Evolutionary conservation across 2,888 invertebrate genomes (phyloP).

Genomic region (Fragum sueziense): DNA sequence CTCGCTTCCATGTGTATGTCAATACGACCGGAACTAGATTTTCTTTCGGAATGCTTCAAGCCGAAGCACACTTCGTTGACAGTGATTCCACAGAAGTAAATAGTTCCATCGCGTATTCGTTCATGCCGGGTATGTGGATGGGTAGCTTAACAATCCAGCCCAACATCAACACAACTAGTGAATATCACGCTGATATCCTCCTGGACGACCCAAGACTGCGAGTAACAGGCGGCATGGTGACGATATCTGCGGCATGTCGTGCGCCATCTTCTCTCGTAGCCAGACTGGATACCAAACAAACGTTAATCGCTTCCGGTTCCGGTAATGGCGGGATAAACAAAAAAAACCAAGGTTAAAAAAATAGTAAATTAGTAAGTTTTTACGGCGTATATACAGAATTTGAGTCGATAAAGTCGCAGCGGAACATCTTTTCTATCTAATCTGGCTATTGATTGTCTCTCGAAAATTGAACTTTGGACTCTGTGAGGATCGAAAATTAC

Average conservation of each 20-base stretch:
- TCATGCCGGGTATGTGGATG: conserved; percentile 31
- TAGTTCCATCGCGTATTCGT: conserved; percentile 36
- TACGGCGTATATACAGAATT: too few species aligned
- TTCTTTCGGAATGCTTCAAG: conserved; percentile 47
- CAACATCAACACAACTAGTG: conserved; percentile 7
- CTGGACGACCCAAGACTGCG: conserved; percentile 24
- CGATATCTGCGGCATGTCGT: conserved; percentile 36
- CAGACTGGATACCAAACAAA: conserved; percentile 44
- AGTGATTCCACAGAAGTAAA: not conserved
- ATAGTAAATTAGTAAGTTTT: too few species aligned
- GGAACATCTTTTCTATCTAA: too few species aligned
- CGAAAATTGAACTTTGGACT: too few species aligned
- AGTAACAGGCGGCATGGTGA: conserved; percentile 35
- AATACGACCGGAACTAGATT: conserved; percentile 45
- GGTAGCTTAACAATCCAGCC: conserved; percentile 11
- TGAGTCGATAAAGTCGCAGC: too few species aligned
- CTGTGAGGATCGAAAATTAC: too few species aligned
- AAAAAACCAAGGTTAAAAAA: too few species aligned
- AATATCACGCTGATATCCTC: conserved; percentile 42
- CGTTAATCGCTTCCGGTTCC: too few species aligned
- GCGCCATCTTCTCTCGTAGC: conserved; percentile 18
- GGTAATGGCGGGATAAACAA: too few species aligned
- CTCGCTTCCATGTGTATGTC: conserved; percentile 43
- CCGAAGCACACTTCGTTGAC: conserved; percentile 34
- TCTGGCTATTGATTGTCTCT: too few species aligned